phyloP scores from a whole-genome alignment of 2,797 vertebrate species.

The Xyrichtys novacula region DNA sequence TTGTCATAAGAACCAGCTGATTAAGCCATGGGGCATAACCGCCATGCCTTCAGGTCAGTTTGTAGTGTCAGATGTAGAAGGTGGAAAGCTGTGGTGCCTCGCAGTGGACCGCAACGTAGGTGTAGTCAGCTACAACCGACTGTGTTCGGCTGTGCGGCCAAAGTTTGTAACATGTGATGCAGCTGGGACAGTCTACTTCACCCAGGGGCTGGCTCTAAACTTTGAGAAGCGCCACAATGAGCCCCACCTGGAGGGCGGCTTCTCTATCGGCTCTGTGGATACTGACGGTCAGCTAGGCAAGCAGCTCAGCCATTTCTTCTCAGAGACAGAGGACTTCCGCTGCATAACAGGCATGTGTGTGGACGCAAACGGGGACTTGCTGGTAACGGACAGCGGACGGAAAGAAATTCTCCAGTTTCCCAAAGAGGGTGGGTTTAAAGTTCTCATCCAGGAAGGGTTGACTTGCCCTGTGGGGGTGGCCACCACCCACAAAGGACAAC shows the following conservation, averaged over 20 bases:
- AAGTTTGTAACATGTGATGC: constrained; percentile 97
- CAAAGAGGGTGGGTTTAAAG: constrained; percentile 93
- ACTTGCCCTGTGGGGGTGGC: constrained; percentile 95
- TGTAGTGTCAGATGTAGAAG: constrained; percentile 96
- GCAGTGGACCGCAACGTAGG: constrained; percentile 93
- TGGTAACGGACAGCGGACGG: constrained; percentile 95
- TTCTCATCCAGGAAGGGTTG: constrained; percentile 94
- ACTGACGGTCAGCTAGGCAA: constrained; percentile 92
- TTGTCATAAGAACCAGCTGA: constrained; percentile 95
- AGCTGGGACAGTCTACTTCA: constrained; percentile 95
- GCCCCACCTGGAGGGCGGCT: constrained; percentile 95
- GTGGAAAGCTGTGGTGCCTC: constrained; percentile 96
- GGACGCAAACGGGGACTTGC: constrained; percentile 92
- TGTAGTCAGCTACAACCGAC: constrained; percentile 93
- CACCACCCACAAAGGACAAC: constrained; percentile 95
- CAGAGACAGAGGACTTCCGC: constrained; percentile 95
- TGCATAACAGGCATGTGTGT: constrained; percentile 99
- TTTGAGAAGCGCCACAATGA: constrained; percentile 95
- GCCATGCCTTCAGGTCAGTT: constrained; percentile 96
- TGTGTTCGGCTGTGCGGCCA: constrained; percentile 95
- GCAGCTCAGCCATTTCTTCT: constrained; percentile 98
- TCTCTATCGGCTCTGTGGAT: constrained; percentile 95
- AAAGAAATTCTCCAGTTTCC: constrained; percentile 97
- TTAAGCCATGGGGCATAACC: constrained; percentile 97
- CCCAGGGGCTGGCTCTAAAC: constrained; percentile 95